phyloP scores from a whole-genome alignment of 2,888 invertebrate genomes.

The Lasioglossum villosulum region DNA sequence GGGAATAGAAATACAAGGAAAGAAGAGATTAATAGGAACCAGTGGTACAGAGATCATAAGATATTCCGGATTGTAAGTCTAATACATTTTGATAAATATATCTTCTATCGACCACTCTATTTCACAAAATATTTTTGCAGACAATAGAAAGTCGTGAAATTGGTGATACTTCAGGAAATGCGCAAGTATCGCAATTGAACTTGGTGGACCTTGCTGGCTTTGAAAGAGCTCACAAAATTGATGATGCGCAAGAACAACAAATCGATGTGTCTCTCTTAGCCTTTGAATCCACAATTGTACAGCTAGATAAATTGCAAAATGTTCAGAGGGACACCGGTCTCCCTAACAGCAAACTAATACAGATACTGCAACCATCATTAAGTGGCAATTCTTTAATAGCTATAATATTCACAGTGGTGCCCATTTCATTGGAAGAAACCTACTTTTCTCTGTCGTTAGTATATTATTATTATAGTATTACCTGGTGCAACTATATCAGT shows the following conservation, averaged over 20 bases:
- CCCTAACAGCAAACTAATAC: conserved; percentile 94
- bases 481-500: neutral
- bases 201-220: conserved; percentile 96
- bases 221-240: conserved; percentile 92
- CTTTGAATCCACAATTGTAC: conserved; percentile 92
- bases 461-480: conserved; percentile 23
- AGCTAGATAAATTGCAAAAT: conserved; percentile 88
- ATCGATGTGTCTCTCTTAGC: conserved; percentile 92
- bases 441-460: conserved; percentile 87
- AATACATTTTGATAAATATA: neutral
- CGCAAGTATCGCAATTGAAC: conserved; percentile 92
- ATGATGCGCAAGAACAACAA: conserved; percentile 92
- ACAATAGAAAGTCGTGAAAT: conserved; percentile 89
- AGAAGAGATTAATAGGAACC: conserved; percentile 94
- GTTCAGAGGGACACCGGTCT: conserved; percentile 86
- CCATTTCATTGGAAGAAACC: conserved; percentile 92
- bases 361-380: conserved; percentile 93
- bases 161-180: conserved; percentile 85
- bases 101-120: conserved; percentile 8
- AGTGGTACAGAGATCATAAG: conserved; percentile 93
- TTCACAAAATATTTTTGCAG: conserved; percentile 52
- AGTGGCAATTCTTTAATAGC: conserved; percentile 95
- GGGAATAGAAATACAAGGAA: conserved; percentile 90
- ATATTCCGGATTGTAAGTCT: conserved; percentile 93
- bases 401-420: conserved; percentile 94